Evolutionary conservation across 92 coral and sea anemone species (phyloP).

Genomic region (Micromussa lordhowensis): DNA sequence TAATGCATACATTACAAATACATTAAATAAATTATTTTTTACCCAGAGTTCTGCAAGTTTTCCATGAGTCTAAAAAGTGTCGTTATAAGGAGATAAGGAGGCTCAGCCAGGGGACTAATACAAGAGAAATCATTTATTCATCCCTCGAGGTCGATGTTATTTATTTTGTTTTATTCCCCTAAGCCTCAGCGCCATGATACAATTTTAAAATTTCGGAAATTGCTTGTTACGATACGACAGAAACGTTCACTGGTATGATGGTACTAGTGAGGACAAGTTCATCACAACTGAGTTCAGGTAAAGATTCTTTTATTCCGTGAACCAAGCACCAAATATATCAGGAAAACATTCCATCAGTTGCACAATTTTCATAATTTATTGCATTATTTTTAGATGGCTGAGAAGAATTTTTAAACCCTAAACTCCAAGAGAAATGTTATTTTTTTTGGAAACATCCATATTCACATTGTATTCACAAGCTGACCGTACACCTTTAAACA

Average conservation of each 20-base stretch:
- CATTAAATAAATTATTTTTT: too few relatives aligned
- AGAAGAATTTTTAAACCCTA: not conserved
- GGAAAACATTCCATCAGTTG: not conserved
- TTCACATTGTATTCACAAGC: conserved; percentile 6
- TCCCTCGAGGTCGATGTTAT: too few relatives aligned
- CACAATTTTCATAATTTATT: not conserved
- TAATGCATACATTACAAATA: too few relatives aligned
- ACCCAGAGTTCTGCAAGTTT: too few relatives aligned
- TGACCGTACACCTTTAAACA: not conserved
- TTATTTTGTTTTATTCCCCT: too few relatives aligned
- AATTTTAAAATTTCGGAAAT: too few relatives aligned
- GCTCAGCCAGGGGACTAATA: too few relatives aligned
- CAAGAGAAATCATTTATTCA: too few relatives aligned
- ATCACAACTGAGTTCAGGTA: not conserved
- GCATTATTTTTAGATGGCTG: not conserved
- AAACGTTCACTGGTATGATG: not conserved
- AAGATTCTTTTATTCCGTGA: not conserved
- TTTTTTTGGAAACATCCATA: not conserved
- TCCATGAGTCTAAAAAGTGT: too few relatives aligned
- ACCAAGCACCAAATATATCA: not conserved
- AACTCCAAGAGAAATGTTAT: not conserved
- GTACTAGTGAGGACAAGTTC: not conserved
- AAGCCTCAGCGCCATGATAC: too few relatives aligned
- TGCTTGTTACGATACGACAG: too few relatives aligned
- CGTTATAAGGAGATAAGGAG: too few relatives aligned